These are phyloP conservation scores for Cremastinae sp. DNA, from an alignment of 2,888 invertebrate species.

Conservation along the genomic window DNA sequence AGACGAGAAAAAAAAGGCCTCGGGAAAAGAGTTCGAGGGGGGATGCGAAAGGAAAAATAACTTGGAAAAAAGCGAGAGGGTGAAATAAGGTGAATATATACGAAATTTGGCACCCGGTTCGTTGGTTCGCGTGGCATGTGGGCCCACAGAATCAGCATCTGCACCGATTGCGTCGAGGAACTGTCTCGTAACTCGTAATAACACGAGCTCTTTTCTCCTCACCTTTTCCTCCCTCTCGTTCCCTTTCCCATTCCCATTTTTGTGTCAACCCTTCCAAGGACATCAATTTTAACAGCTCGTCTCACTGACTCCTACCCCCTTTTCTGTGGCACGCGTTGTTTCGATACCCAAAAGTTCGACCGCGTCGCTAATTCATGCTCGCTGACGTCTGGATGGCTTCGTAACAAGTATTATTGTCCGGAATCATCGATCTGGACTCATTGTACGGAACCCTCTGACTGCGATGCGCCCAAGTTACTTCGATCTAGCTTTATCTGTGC, in stretches of 20 bases:
- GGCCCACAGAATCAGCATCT: constrained; percentile 65
- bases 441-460: constrained; percentile 63
- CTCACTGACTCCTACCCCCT: constrained; percentile 24
- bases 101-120: constrained; percentile 50
- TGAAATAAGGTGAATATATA: constrained; percentile 51
- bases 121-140: constrained; percentile 59
- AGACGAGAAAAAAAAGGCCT: neutral
- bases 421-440: constrained; percentile 69
- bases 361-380: constrained; percentile 77
- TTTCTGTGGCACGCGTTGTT: constrained; percentile 64
- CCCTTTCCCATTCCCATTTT: constrained; percentile 39
- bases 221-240: constrained; percentile 18
- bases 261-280: constrained; percentile 50
- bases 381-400: constrained; percentile 78
- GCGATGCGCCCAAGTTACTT: constrained; percentile 9
- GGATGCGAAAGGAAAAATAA: constrained; percentile 36
- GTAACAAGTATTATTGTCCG: constrained; percentile 78
- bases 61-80: constrained; percentile 51
- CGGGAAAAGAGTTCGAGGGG: constrained; percentile 27
- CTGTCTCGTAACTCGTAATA: constrained; percentile 43
- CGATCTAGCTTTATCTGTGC: constrained; percentile 22
- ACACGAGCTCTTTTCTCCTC: constrained; percentile 29
- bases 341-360: constrained; percentile 61
- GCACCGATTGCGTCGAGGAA: constrained; percentile 65
- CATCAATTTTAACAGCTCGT: constrained; percentile 24